Conservation (phyloP, 2,797 vertebrate species). For the Myotis pilosus region DNA sequence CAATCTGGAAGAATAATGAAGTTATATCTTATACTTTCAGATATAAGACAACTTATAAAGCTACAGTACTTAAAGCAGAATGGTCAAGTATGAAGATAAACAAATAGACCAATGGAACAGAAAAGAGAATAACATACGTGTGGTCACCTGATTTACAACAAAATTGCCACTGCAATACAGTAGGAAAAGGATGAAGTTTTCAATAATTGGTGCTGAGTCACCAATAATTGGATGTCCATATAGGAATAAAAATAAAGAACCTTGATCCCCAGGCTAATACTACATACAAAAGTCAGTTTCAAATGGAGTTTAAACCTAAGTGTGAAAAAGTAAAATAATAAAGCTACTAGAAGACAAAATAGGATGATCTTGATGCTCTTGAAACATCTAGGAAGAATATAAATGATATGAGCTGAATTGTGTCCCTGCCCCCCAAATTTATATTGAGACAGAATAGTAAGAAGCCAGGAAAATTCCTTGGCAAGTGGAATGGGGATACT, state of each 20-base stretch:
- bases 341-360: neutral
- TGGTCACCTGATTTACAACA: neutral
- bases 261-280: neutral
- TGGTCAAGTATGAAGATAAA: neutral
- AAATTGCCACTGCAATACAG: neutral
- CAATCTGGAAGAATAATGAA: neutral
- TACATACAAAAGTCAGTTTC: neutral
- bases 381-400: neutral
- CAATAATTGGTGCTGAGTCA: neutral
- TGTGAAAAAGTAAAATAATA: neutral
- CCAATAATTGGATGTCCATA: neutral
- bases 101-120: neutral
- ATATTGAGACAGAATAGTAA: neutral
- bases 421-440: neutral
- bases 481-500: neutral
- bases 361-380: neutral
- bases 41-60: neutral
- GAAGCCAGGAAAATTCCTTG: neutral
- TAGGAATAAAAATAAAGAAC: neutral
- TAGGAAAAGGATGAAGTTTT: neutral
- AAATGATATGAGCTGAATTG: neutral
- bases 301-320: neutral
- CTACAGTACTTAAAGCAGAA: neutral
- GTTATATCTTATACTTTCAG: neutral
- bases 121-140: neutral